phyloP scores from a whole-genome alignment of 2,797 vertebrate genomes.

The Pteronotus mesoamericanus region DNA sequence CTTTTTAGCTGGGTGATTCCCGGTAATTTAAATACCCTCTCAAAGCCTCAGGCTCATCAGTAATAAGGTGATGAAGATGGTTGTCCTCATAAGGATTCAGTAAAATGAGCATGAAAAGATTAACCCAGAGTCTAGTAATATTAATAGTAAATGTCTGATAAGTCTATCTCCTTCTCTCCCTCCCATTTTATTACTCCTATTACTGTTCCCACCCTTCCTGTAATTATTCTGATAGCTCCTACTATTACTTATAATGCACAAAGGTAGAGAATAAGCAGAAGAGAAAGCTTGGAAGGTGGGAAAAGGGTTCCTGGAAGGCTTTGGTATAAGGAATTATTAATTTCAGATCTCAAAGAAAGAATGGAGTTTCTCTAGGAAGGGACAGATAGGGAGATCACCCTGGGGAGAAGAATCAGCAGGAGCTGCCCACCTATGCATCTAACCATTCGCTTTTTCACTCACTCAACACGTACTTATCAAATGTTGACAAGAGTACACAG shows the following conservation, averaged over 20 bases:
- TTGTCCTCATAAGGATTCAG: background rate
- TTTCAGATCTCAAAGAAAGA: background rate
- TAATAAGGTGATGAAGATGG: background rate
- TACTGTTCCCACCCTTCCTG: background rate
- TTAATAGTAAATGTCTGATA: background rate
- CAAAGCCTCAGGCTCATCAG: background rate
- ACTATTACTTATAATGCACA: background rate
- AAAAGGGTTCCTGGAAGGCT: background rate
- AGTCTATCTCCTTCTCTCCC: background rate
- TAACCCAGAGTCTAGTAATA: background rate
- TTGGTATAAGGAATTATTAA: background rate
- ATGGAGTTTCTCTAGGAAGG: background rate
- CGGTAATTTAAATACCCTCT: background rate
- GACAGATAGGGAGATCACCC: background rate
- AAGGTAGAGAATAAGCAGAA: background rate
- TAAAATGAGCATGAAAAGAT: slow-evolving; percentile 15
- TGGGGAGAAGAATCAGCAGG: background rate
- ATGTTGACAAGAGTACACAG: background rate
- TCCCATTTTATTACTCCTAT: background rate
- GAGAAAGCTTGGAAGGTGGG: background rate
- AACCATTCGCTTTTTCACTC: background rate
- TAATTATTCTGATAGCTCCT: background rate
- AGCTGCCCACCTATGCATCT: background rate
- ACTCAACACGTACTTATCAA: background rate
- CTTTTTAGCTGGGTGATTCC: background rate